Base-by-base conservation (phyloP, 1,140 invertebrate species). In the Bombus sylvicola region DNA sequence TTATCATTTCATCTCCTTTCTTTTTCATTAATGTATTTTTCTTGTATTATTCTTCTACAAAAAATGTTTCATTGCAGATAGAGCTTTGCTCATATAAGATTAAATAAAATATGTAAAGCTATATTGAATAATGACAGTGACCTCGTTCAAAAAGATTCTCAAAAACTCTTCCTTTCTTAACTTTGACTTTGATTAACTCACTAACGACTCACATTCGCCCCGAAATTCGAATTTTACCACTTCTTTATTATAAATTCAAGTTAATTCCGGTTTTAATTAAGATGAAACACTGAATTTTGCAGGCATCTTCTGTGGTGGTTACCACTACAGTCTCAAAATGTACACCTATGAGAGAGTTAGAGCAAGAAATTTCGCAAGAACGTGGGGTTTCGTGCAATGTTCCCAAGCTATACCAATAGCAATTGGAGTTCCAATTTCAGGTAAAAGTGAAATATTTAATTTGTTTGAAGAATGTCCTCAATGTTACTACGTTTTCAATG, bases 331-430 rank as follows among this genome's bases (percentile, higher is more conserved):
- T 25, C 95, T 98, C 43, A 98, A 98, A 94, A 98, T 98, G 97
- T 98, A 98, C 94, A 98, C 97, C 0, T 98, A 98, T 92, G 98
- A 98, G 93, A 96, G 97, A 88, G 98, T 98, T 15, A 95, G 98
- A 64, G 97, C 98, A 0, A 96, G 98, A 83, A 98, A 98, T 93
- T 98, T 98, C 94, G 97, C 98, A 0, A 96, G 97, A 81, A 98
- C 98, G 0, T 99, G 98, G 98, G 97, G 98, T 73, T 98, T 98
- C 93, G 97, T 98, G n/a, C 98, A 98, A 93, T 98, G 97, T 91
- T 97, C 97, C 8, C 98, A 98, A 93, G 97, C 97, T 1, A 96
- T 98, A 91, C 98, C 98, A 18, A 97, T 98, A n/a, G 96, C 97
- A 4, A 96, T 98, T 72, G 98, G 98, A 57, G 97, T 98, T 41